These are phyloP conservation scores for Strigamia crassipes DNA, from an alignment of 2,888 invertebrate species.

Conservation along the genomic window DNA sequence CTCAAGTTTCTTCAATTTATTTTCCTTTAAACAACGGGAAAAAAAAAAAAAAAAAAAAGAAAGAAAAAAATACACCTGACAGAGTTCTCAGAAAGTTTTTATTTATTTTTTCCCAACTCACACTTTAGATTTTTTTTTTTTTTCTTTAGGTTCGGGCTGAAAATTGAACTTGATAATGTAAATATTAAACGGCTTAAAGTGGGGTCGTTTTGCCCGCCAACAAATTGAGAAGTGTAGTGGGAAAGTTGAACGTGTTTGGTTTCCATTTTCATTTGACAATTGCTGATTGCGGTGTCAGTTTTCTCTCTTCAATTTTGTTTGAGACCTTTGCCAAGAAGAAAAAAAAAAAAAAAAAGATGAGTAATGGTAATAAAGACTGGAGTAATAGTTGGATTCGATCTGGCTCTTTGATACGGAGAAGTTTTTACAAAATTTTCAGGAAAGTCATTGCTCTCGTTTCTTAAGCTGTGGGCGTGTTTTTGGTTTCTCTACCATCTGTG, in stretches of 20 bases:
- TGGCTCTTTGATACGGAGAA: not conserved
- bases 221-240: not conserved
- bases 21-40: not conserved
- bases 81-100: not conserved
- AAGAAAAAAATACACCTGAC: not conserved
- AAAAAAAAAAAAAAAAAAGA: too few species aligned
- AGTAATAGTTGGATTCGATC: not conserved
- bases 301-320: not conserved
- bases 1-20: conserved; percentile 2
- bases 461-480: conserved; percentile 40
- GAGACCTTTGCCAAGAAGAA: not conserved
- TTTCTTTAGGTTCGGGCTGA: not conserved
- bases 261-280: conserved; percentile 3
- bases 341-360: not conserved
- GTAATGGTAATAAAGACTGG: not conserved
- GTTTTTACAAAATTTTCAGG: not conserved
- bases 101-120: too few species aligned
- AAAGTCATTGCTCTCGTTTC: conserved; percentile 36
- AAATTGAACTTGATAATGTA: too few species aligned
- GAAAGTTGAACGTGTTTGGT: not conserved
- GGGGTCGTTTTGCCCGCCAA: not conserved
- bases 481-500: conserved; percentile 32
- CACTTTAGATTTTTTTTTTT: not conserved
- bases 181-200: not conserved
- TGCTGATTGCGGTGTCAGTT: not conserved